Percentiles rank a stretch among this genome's conserved stretches.
Evolutionary conservation across 2,113 vertebrate genomes (phyloP).

Genomic region (Arvicanthis niloticus): DNA sequence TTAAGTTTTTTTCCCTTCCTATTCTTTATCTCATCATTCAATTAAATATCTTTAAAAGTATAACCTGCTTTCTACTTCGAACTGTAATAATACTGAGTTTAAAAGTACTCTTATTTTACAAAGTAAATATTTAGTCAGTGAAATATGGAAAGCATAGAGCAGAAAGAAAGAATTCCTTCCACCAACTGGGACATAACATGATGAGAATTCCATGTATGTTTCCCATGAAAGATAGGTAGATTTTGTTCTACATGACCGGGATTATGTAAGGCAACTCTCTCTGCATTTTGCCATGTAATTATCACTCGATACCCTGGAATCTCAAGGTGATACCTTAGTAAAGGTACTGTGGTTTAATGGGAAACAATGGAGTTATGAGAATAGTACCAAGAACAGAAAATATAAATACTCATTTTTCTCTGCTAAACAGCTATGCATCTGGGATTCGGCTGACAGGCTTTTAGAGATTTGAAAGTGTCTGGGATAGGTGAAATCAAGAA

Average conservation of each 20-base stretch:
- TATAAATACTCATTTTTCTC: not conserved
- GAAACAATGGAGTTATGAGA: not conserved
- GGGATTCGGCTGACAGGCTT: not conserved
- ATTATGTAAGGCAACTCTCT: not conserved
- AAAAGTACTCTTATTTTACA: constrained; percentile 45
- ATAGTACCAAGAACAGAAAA: not conserved
- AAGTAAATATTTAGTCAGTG: constrained; percentile 19
- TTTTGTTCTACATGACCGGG: not conserved
- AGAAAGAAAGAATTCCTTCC: not conserved
- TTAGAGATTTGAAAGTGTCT: constrained; percentile 35
- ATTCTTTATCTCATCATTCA: constrained; percentile 21
- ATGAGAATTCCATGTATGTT: not conserved
- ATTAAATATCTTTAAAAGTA: constrained; percentile 17
- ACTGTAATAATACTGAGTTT: not conserved
- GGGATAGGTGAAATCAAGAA: constrained; percentile 2
- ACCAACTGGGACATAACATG: not conserved
- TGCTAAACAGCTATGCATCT: not conserved
- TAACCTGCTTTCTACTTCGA: not conserved
- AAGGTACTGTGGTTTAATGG: not conserved
- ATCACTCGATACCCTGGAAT: constrained; percentile 6
- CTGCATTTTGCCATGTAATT: not conserved
- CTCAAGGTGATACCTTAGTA: not conserved
- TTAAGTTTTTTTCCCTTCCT: not conserved
- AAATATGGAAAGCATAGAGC: not conserved
- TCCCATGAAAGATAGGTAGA: not conserved